Evolutionary conservation across 2,888 invertebrate species (phyloP).

Genomic region (Pteria penguin): DNA sequence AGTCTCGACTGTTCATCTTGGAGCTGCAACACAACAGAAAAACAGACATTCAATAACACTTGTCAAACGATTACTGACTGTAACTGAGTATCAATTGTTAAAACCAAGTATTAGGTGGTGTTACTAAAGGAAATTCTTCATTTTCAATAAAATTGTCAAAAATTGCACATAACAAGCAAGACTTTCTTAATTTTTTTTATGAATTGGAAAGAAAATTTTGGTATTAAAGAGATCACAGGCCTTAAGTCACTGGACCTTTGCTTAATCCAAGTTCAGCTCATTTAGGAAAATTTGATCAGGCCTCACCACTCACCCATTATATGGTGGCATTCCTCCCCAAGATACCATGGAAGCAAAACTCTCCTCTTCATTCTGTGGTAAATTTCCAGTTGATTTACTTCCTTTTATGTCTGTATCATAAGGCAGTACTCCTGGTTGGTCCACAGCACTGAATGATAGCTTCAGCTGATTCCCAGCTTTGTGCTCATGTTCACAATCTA

Average conservation of each 20-base stretch:
- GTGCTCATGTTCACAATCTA: conserved; percentile 21
- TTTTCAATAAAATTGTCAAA: too few species aligned
- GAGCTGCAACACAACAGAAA: background rate
- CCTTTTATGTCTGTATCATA: conserved; percentile 3
- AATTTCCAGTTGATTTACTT: conserved; percentile 20
- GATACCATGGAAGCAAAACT: conserved; percentile 1
- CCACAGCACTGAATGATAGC: conserved; percentile 38
- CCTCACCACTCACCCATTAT: conserved; percentile 2
- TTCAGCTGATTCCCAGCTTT: conserved; percentile 14
- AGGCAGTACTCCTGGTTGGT: conserved; percentile 12
- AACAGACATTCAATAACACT: background rate
- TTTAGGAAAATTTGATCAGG: too few species aligned
- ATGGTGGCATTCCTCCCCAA: conserved; percentile 13
- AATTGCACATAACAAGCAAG: background rate
- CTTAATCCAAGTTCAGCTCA: too few species aligned
- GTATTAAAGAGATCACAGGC: too few species aligned
- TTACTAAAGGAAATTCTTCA: too few species aligned
- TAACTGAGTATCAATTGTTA: too few species aligned
- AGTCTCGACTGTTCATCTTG: conserved; percentile 31
- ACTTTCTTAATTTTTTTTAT: too few species aligned
- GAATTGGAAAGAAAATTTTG: too few species aligned
- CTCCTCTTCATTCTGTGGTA: conserved; percentile 3
- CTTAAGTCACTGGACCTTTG: too few species aligned
- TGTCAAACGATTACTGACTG: background rate
- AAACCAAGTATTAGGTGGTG: too few species aligned